Percentiles rank a stretch among this genome's conserved stretches.
Evolutionary conservation across 2,797 vertebrate genomes (phyloP).

Genomic region (Paramormyrops hopkinsi): DNA sequence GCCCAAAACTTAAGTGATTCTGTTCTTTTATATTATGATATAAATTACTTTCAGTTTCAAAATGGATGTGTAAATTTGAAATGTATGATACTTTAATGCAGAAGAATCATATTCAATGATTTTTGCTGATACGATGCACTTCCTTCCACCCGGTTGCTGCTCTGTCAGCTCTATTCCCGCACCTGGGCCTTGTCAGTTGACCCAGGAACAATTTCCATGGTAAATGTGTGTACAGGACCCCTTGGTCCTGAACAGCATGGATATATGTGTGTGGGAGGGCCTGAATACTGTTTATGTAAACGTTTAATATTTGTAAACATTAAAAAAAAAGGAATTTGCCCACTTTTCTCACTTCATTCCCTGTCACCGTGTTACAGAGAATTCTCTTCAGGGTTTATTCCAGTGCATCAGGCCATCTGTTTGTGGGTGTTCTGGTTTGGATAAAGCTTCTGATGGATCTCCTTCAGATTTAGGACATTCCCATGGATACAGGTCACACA

Average conservation of each 20-base stretch:
- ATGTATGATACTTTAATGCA: not conserved
- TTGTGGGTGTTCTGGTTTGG: not conserved
- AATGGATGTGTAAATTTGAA: not conserved
- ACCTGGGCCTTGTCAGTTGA: not conserved
- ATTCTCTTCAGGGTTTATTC: not conserved
- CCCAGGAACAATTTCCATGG: not conserved
- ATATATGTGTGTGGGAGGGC: not conserved
- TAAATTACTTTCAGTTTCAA: not conserved
- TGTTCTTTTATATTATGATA: not conserved
- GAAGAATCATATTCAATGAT: not conserved
- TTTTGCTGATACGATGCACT: not conserved
- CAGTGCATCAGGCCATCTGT: not conserved
- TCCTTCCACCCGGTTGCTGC: not conserved
- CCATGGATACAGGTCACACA: not conserved
- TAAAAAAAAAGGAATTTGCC: not conserved
- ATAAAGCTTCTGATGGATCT: not conserved
- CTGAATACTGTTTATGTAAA: not conserved
- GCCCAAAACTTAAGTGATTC: not conserved
- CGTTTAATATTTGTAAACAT: not conserved
- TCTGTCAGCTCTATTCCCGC: not conserved
- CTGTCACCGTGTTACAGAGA: not conserved
- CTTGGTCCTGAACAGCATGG: not conserved
- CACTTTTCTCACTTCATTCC: not conserved
- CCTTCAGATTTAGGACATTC: not conserved
- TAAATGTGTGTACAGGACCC: not conserved